Percentiles rank a stretch among this genome's conserved stretches.
Conservation (phyloP, 2,888 invertebrate genomes). For the Bellardia pandia region DNA sequence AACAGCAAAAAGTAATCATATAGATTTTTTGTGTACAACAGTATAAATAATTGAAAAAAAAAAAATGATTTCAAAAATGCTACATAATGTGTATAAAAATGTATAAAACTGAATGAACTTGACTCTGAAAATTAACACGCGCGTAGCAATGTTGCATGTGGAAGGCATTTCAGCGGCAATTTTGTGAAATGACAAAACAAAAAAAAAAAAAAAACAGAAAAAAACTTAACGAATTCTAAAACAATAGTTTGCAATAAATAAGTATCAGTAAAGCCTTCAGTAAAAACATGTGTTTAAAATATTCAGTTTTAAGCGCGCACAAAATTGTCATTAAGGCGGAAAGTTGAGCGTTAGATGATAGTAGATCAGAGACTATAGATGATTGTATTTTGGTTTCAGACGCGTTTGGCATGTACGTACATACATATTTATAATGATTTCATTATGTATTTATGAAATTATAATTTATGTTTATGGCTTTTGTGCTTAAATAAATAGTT, state of each 20-base stretch:
- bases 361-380: conserved; percentile 20
- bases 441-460: conserved; percentile 67
- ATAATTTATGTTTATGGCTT: conserved; percentile 54
- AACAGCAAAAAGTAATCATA: conserved; percentile 25
- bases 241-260: conserved; percentile 19
- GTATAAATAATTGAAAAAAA: not conserved
- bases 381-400: conserved; percentile 10
- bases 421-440: conserved; percentile 60
- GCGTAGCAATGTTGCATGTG: conserved; percentile 55
- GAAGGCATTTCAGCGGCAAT: conserved; percentile 62
- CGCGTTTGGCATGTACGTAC: conserved; percentile 22
- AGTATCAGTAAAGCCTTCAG: not conserved
- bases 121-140: conserved; percentile 66
- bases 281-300: conserved; percentile 64
- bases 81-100: conserved; percentile 31
- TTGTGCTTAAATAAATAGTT: not conserved
- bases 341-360: conserved; percentile 10
- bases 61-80: conserved; percentile 11
- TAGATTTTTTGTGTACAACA: conserved; percentile 15
- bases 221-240: conserved; percentile 4
- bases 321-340: conserved; percentile 54
- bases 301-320: conserved; percentile 50
- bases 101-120: conserved; percentile 59
- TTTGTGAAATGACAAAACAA: conserved; percentile 25
- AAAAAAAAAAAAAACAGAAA: too few species aligned